Evolutionary conservation across 2,797 vertebrate genomes (phyloP).

Genomic region (Typhlichthys subterraneus): DNA sequence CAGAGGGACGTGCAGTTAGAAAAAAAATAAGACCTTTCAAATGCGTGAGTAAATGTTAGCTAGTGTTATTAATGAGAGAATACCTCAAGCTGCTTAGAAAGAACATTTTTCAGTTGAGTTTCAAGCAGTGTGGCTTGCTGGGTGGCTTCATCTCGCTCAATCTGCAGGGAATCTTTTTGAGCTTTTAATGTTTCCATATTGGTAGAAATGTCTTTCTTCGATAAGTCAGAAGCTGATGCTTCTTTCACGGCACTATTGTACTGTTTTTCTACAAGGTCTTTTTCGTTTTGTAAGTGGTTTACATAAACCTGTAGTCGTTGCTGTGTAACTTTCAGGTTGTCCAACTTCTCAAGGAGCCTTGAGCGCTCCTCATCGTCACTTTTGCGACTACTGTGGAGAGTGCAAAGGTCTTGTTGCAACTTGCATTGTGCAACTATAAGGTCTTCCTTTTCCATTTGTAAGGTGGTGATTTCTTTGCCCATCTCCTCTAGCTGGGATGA

Average conservation of each 20-base stretch:
- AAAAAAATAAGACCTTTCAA: slow-evolving; percentile 61
- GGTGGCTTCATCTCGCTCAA: slow-evolving; percentile 80
- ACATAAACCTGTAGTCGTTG: slow-evolving; percentile 55
- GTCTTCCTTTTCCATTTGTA: slow-evolving; percentile 76
- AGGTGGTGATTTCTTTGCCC: slow-evolving; percentile 54
- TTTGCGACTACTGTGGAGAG: slow-evolving; percentile 68
- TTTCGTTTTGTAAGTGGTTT: slow-evolving; percentile 67
- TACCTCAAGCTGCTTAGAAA: slow-evolving; percentile 87
- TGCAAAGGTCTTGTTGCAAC: slow-evolving; percentile 72
- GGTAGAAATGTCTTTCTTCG: slow-evolving; percentile 76
- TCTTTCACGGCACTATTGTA: slow-evolving; percentile 68
- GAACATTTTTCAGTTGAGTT: slow-evolving; percentile 83
- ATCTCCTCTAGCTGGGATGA: slow-evolving; percentile 67
- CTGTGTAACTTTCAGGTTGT: slow-evolving; percentile 62
- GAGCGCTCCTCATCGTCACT: slow-evolving; percentile 59
- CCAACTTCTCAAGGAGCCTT: slow-evolving; percentile 62
- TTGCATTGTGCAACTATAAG: slow-evolving; percentile 65
- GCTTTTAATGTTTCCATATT: slow-evolving; percentile 71
- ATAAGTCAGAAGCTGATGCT: slow-evolving; percentile 63
- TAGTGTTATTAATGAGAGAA: slow-evolving; percentile 71
- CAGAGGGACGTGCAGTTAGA: slow-evolving; percentile 69
- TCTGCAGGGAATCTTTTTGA: slow-evolving; percentile 78
- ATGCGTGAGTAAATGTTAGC: slow-evolving; percentile 61
- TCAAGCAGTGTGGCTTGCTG: slow-evolving; percentile 83
- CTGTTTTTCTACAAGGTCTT: slow-evolving; percentile 70